Evolutionary conservation across 2,888 invertebrate genomes (phyloP).

Genomic region (Zootermopsis nevadensis): DNA sequence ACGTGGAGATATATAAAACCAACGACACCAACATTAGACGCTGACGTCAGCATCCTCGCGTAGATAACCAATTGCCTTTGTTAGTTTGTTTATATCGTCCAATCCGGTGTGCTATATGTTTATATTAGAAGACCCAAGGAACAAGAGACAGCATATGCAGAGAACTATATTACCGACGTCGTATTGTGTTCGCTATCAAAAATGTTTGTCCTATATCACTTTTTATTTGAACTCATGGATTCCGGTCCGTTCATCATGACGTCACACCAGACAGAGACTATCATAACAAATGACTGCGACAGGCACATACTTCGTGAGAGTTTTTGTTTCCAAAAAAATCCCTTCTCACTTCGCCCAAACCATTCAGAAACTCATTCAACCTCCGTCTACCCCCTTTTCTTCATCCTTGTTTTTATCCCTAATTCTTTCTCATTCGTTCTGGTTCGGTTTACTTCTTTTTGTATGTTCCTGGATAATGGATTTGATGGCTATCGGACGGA

Average conservation of each 20-base stretch:
- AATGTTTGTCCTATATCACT: neutral
- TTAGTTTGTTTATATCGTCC: too few relatives aligned
- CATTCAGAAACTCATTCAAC: neutral
- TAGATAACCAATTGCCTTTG: too few relatives aligned
- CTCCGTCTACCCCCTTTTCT: neutral
- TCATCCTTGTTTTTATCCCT: constrained; percentile 12
- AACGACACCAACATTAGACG: too few relatives aligned
- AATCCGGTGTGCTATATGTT: neutral
- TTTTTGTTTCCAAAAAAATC: constrained; percentile 13
- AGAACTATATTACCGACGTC: neutral
- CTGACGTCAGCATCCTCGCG: too few relatives aligned
- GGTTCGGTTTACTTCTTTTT: constrained; percentile 4
- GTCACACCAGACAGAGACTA: constrained; percentile 40
- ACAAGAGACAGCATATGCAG: neutral
- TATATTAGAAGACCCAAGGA: neutral
- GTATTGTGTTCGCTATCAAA: neutral
- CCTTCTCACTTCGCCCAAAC: neutral
- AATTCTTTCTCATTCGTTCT: neutral
- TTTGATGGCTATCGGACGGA: constrained; percentile 3
- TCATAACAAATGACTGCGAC: constrained; percentile 47
- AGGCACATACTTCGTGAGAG: constrained; percentile 12
- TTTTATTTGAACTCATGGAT: neutral
- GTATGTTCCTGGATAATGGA: constrained; percentile 19
- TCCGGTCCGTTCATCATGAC: constrained; percentile 43
- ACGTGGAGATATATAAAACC: too few relatives aligned